phyloP scores from a whole-genome alignment of 2,113 vertebrate genomes.

The Corythornis cristatus region DNA sequence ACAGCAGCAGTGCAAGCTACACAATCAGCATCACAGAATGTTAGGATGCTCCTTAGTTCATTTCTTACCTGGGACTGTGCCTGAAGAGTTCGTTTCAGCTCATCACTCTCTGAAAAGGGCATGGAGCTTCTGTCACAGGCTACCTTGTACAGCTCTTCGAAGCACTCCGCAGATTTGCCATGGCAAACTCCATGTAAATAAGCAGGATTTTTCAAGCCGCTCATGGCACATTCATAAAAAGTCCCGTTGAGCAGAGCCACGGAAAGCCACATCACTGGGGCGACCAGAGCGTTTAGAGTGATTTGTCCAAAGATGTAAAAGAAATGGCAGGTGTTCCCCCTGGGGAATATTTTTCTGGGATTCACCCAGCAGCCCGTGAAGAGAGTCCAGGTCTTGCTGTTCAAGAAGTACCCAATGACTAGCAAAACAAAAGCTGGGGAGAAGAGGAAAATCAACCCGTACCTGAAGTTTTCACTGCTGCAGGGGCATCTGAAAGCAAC shows the following conservation, averaged over 20 bases:
- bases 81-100: constrained; percentile 85
- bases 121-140: constrained; percentile 82
- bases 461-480: constrained; percentile 85
- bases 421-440: constrained; percentile 87
- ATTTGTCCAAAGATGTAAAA: constrained; percentile 70
- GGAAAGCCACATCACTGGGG: constrained; percentile 91
- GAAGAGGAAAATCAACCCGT: constrained; percentile 87
- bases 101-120: constrained; percentile 70
- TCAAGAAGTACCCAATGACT: constrained; percentile 85
- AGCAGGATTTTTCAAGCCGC: constrained; percentile 78
- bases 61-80: constrained; percentile 92
- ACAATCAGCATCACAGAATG: not conserved
- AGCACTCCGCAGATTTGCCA: constrained; percentile 79
- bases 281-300: constrained; percentile 80
- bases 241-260: constrained; percentile 92
- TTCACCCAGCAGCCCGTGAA: constrained; percentile 90
- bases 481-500: constrained; percentile 94
- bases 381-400: constrained; percentile 84
- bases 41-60: not conserved
- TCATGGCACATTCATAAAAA: constrained; percentile 93
- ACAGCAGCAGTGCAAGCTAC: not conserved
- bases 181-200: constrained; percentile 81
- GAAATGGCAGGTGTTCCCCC: constrained; percentile 53
- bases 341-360: constrained; percentile 75
- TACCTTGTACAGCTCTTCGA: constrained; percentile 80